Evolutionary conservation across 92 coral and sea anemone species (phyloP), one percentile per base, ranked within the genome.

Genomic region (Micromussa lordhowensis): DNA sequence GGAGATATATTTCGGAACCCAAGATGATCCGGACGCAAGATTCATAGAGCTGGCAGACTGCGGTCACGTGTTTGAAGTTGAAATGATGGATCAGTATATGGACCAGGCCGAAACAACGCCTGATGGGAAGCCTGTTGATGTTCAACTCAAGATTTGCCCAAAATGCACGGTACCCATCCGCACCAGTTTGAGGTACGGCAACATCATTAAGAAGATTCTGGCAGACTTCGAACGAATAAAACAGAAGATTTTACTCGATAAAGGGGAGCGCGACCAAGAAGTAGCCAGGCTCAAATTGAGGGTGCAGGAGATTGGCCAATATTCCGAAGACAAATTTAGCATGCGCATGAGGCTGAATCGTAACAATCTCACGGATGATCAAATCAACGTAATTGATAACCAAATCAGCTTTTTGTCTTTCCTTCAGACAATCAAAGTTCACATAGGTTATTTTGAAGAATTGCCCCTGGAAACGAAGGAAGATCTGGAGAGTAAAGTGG

Each of bases 11-110:
- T 92, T 94, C 78, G 99, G 98, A 54, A 79, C 83, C 70, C 95
- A 96, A 89, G 98, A 90, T 68, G 94, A 93, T 32, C 86, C 89
- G 19, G 92, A 85, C 34, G 99, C 99, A 10, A 87, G 96, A 36
- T 96, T 96, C 69, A 89, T 96, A n/a, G 91, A 96, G 80, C 91
- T 96, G 35, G 92, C 94, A 29, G 93, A 93, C 54, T 97, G 99
- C 86, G 95, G 94, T 72, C 99, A 97, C 80, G 80, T 97, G 57
- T 79, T 96, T 71, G 99, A 95, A 44, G 99, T 93, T 30, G 57
- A 85, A 16, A 90, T 87, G 55, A 92, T 96, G 91, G 99, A 96
- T 68, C 71, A 68, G 59, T 90, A 90, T 85, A 96, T 96, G 90
- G 99, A 96, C 75, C 82, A 87, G 53, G 87, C 85, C 16, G 88